phyloP scores from a whole-genome alignment of 2,797 vertebrate species.

The Crocidura indochinensis region DNA sequence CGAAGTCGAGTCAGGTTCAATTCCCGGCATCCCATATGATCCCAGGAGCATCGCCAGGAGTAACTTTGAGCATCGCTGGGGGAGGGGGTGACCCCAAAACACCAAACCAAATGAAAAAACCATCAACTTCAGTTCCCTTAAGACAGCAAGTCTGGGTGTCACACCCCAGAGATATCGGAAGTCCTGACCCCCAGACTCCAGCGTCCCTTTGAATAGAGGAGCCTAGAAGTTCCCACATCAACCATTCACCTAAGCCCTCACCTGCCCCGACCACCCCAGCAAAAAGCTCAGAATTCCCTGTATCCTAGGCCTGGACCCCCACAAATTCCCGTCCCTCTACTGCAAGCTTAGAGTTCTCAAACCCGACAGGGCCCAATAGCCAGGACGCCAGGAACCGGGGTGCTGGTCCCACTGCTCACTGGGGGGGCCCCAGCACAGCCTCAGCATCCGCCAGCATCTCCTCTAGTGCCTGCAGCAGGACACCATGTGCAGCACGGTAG shows the following conservation, averaged over 20 bases:
- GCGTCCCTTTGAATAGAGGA: background rate
- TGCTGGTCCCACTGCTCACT: background rate
- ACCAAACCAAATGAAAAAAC: background rate
- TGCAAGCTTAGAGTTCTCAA: background rate
- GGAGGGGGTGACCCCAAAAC: too few relatives aligned
- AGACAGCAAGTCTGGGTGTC: background rate
- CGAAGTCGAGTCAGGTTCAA: too few relatives aligned
- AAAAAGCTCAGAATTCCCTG: too few relatives aligned
- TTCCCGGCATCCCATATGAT: too few relatives aligned
- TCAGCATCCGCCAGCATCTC: slow-evolving; percentile 86
- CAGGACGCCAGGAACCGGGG: too few relatives aligned
- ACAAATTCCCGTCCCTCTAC: background rate
- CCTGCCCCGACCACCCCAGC: background rate
- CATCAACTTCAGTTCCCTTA: background rate
- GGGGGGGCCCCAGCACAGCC: slow-evolving; percentile 71
- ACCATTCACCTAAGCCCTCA: background rate
- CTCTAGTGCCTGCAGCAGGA: slow-evolving; percentile 86
- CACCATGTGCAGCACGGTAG: slow-evolving; percentile 86
- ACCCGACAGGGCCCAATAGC: background rate
- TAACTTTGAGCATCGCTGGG: too few relatives aligned
- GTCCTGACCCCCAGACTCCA: background rate
- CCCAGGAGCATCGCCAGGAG: too few relatives aligned
- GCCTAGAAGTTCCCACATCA: background rate
- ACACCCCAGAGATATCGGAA: background rate
- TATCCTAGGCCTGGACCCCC: too few relatives aligned